phyloP scores from a whole-genome alignment of 2,797 vertebrate genomes.

The Remorina albescens region DNA sequence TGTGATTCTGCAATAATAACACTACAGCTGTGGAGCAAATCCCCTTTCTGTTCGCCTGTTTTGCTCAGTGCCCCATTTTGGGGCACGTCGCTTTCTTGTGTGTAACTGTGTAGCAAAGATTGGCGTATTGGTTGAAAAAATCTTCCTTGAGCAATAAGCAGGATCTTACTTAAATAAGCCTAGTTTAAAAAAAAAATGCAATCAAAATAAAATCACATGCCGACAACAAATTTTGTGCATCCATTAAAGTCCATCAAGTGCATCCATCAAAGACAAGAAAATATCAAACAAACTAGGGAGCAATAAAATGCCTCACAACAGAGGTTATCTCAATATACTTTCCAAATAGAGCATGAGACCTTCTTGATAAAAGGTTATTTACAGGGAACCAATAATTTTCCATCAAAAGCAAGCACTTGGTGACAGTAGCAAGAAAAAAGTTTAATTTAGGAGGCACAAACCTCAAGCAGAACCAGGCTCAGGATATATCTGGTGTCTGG shows the following conservation, averaged over 20 bases:
- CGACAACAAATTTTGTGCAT: background rate
- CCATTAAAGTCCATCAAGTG: background rate
- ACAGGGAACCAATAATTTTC: too few relatives aligned
- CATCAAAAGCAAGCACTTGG: too few relatives aligned
- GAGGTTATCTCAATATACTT: too few relatives aligned
- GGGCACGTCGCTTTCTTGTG: background rate
- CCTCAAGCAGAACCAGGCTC: too few relatives aligned
- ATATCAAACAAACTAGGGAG: too few relatives aligned
- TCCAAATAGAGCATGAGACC: too few relatives aligned
- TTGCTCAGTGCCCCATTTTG: background rate
- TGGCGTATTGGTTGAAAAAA: background rate
- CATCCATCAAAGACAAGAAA: background rate
- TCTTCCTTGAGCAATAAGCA: background rate
- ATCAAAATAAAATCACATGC: background rate
- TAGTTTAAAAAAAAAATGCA: background rate
- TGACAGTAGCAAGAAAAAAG: too few relatives aligned
- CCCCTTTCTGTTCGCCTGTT: slow-evolving; percentile 24
- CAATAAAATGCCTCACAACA: too few relatives aligned
- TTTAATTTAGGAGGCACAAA: too few relatives aligned
- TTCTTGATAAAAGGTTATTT: too few relatives aligned
- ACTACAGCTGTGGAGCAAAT: slow-evolving; percentile 39
- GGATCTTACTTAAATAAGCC: background rate
- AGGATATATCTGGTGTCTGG: slow-evolving; percentile 5
- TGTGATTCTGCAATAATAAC: slow-evolving; percentile 10
- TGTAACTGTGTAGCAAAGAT: background rate